phyloP scores from a whole-genome alignment of 1,140 invertebrate species.

The Tetramorium simillimum region DNA sequence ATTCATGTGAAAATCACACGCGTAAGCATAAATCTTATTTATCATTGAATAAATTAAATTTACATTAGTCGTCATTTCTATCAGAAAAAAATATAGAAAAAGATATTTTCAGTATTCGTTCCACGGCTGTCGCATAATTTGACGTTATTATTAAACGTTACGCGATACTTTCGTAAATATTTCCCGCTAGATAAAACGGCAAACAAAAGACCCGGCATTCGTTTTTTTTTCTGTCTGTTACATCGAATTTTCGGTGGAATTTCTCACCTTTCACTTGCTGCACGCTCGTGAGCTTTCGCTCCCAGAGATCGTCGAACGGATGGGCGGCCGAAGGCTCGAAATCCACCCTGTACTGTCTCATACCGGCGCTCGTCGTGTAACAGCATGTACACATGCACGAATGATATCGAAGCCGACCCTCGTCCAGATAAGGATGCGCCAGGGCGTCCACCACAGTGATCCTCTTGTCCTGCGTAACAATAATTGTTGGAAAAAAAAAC shows the following conservation, averaged over 20 bases:
- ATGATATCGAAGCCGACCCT: slow-evolving; percentile 98
- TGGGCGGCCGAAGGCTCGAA: slow-evolving; percentile 96
- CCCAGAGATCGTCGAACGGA: slow-evolving; percentile 97
- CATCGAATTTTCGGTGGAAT: neutral
- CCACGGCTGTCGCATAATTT: neutral
- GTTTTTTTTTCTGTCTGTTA: neutral
- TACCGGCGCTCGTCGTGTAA: slow-evolving; percentile 90
- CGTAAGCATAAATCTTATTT: neutral
- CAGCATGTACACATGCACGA: slow-evolving; percentile 99
- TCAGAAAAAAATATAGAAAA: neutral
- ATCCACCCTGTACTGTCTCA: slow-evolving; percentile 95
- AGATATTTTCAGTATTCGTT: neutral
- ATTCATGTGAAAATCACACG: neutral
- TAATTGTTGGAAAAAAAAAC: neutral
- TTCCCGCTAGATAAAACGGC: neutral
- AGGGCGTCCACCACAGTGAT: slow-evolving; percentile 97
- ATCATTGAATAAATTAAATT: neutral
- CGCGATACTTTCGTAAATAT: neutral
- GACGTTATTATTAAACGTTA: neutral
- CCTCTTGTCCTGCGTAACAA: slow-evolving; percentile 91
- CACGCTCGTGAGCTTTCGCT: slow-evolving; percentile 95
- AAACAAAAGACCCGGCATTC: neutral
- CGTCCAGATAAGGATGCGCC: slow-evolving; percentile 98
- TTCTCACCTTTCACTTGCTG: slow-evolving; percentile 96
- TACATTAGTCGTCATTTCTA: neutral